phyloP scores from a whole-genome alignment of 2,113 vertebrate genomes.

The Archilochus colubris region DNA sequence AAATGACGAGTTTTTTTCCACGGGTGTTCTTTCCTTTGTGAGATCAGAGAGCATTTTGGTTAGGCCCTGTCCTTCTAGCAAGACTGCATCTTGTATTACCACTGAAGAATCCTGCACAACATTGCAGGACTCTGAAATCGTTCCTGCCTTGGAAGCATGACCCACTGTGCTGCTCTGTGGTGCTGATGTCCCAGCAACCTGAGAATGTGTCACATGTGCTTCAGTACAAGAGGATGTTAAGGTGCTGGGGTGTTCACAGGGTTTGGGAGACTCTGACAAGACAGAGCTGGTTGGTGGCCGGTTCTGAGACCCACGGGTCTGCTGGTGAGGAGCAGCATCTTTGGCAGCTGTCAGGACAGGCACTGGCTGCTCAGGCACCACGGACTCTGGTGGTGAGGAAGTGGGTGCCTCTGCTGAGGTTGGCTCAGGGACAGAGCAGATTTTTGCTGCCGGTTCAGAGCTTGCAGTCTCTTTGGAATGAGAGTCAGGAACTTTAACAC shows the following conservation, averaged over 20 bases:
- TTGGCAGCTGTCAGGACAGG: not conserved
- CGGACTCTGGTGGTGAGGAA: not conserved
- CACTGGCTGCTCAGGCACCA: slow-evolving; percentile 55
- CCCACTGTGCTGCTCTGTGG: slow-evolving; percentile 26
- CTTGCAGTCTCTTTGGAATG: slow-evolving; percentile 26
- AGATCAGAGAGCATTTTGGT: slow-evolving; percentile 77
- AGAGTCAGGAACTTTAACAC: not conserved
- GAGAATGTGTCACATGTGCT: slow-evolving; percentile 48
- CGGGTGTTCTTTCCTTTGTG: slow-evolving; percentile 66
- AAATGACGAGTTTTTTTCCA: slow-evolving; percentile 68
- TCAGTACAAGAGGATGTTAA: slow-evolving; percentile 26
- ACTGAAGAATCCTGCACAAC: slow-evolving; percentile 32
- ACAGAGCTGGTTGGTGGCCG: not conserved
- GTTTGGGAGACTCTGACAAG: slow-evolving; percentile 41
- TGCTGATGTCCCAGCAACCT: slow-evolving; percentile 49
- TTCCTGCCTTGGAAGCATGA: slow-evolving; percentile 58
- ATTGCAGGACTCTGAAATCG: slow-evolving; percentile 38
- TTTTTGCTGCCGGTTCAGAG: slow-evolving; percentile 22
- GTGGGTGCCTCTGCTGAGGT: not conserved
- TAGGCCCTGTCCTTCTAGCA: slow-evolving; percentile 77
- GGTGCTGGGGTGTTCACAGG: not conserved
- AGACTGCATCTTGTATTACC: slow-evolving; percentile 59
- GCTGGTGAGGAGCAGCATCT: slow-evolving; percentile 41
- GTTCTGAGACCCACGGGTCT: slow-evolving; percentile 44
- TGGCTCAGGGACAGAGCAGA: not conserved